phyloP scores from a whole-genome alignment of 2,888 invertebrate species.

The Torymus texanus region DNA sequence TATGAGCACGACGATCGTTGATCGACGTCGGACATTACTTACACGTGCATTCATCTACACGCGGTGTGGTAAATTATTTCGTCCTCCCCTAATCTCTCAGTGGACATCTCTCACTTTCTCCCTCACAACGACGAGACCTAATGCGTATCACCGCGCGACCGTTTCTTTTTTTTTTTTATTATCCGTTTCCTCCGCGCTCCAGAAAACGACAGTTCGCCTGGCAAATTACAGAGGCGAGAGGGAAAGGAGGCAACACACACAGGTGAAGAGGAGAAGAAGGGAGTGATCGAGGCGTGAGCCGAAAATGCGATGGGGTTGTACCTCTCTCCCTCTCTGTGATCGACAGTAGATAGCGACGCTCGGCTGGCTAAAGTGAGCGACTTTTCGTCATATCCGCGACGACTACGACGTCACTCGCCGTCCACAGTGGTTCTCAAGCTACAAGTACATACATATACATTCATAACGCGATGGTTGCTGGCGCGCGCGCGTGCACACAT shows the following conservation, averaged over 20 bases:
- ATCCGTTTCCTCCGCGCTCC: slow-evolving; percentile 1
- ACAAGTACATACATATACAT: no score
- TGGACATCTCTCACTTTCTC: slow-evolving; percentile 10
- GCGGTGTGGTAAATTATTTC: slow-evolving; percentile 18
- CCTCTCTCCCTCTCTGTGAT: slow-evolving; percentile 16
- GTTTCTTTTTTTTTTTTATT: slow-evolving; percentile 18
- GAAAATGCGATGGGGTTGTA: no score
- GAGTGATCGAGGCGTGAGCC: background rate
- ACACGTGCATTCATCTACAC: background rate
- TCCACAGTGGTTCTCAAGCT: slow-evolving; percentile 47
- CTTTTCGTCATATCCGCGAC: slow-evolving; percentile 47
- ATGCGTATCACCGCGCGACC: slow-evolving; percentile 25
- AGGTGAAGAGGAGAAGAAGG: slow-evolving; percentile 12
- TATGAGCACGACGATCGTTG: no score
- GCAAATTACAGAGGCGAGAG: slow-evolving; percentile 32
- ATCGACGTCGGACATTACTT: no score
- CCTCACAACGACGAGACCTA: no score
- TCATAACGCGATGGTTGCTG: no score
- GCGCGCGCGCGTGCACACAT: background rate
- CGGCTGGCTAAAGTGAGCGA: slow-evolving; percentile 34
- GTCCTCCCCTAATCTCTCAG: slow-evolving; percentile 19
- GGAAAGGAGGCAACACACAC: slow-evolving; percentile 4
- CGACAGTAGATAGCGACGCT: slow-evolving; percentile 46
- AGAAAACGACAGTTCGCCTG: slow-evolving; percentile 31
- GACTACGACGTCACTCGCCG: background rate